Base-by-base conservation (phyloP, 2,797 vertebrate species). In the Tolypeutes matacus region DNA sequence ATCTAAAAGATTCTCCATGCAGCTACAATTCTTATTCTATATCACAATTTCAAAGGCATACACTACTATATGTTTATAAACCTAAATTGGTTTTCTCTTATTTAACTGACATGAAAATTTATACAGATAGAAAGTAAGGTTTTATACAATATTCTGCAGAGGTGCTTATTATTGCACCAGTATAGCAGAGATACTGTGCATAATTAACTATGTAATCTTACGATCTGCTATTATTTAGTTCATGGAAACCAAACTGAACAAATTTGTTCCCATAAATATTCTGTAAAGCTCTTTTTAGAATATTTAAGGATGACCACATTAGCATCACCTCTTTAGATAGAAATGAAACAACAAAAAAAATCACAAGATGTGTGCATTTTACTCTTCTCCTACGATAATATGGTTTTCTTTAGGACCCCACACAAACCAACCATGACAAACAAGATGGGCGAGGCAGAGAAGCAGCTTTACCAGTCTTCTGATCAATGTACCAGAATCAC, bases 371-470 rank as follows among this genome's bases (percentile, higher is more conserved):
- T 25, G 87, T 91, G 10, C 0, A 51, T 64, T 96, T 96, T 56
- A 87, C 84, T 92, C 62, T 10, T 65, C 78, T 27, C 62, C 8
- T 70, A 75, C 27, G 15, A 86, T 64, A 94, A 91, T 56, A 73
- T 76, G 96, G 88, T 94, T 95, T 96, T 77, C 95, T 97, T 87
- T 94, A 78, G 87, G 97, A 97, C 96, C 96, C 92, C 82, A 92
- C 76, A 96, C 93, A 20, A 42, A 93, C 1, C 94, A 97, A 93
- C 21, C 94, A 12, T 14, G 83, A 95, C 76, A 97, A 98, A 98
- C 96, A 97, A 98, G 97, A 98, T 97, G 98, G 98, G 98, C 83
- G 97, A 98, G 98, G 98, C 97, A 84, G 86, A 96, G 92, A 93
- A 89, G 88, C 95, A 97, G 97, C 95, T 97, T 95, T 89, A 90